Percentiles rank a stretch among this genome's conserved stretches.
Evolutionary conservation across 2,113 vertebrate genomes (phyloP).

Genomic region (Piaya cayana): DNA sequence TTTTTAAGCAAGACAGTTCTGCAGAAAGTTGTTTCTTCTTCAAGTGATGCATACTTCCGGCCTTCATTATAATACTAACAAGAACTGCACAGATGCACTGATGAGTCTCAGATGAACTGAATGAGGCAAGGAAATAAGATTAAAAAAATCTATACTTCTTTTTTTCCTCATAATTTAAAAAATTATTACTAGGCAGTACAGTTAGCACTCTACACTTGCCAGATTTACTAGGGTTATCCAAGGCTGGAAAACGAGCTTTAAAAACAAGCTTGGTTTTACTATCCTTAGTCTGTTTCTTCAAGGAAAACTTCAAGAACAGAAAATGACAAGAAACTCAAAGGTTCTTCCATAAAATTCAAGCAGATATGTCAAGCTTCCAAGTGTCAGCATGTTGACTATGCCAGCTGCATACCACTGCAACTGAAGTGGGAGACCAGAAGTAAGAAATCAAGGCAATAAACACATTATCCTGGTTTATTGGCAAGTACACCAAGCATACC

Average conservation of each 20-base stretch:
- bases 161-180: not conserved
- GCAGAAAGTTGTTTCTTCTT: not conserved
- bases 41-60: not conserved
- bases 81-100: not conserved
- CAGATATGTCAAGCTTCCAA: not conserved
- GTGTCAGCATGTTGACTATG: not conserved
- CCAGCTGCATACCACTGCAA: not conserved
- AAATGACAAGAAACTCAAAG: not conserved
- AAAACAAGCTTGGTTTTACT: slow-evolving; percentile 39
- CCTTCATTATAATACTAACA: not conserved
- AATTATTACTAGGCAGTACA: not conserved
- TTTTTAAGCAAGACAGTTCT: not conserved
- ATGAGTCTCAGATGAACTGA: not conserved
- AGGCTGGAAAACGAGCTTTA: slow-evolving; percentile 16
- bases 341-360: not conserved
- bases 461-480: not conserved
- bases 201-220: not conserved
- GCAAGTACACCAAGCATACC: not conserved
- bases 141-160: not conserved
- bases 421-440: not conserved
- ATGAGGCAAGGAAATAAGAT: not conserved
- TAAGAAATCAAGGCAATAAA: not conserved
- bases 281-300: slow-evolving; percentile 57
- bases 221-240: not conserved
- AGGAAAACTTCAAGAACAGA: not conserved